phyloP scores from a whole-genome alignment of 2,888 invertebrate species.

The Calliopum simillimum region DNA sequence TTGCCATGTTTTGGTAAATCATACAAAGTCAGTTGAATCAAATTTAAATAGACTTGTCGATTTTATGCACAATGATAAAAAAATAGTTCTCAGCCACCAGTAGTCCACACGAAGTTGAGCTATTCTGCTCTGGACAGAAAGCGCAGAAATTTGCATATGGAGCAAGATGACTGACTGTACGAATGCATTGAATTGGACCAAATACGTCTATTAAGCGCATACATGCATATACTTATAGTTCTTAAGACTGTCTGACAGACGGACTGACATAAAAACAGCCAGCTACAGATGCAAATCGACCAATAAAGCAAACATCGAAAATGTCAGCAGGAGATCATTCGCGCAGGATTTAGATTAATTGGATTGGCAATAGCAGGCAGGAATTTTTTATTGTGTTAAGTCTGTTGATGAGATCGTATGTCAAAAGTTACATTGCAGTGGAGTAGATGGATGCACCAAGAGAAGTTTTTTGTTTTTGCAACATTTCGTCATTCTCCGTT shows the following conservation, averaged over 20 bases:
- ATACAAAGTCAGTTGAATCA: conserved; percentile 28
- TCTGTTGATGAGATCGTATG: conserved; percentile 18
- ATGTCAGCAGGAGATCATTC: conserved; percentile 12
- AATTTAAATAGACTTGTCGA: conserved; percentile 45
- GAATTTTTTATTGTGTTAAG: not conserved
- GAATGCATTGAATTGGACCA: conserved; percentile 3
- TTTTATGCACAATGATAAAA: conserved; percentile 29
- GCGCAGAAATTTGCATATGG: conserved; percentile 8
- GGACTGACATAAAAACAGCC: not conserved
- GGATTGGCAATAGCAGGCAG: conserved; percentile 16
- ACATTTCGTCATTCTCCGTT: no score
- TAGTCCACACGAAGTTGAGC: not conserved
- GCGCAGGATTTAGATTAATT: conserved; percentile 11
- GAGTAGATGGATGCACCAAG: no score
- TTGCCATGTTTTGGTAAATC: conserved; percentile 24
- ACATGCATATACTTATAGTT: not conserved
- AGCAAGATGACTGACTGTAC: not conserved
- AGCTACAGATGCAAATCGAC: conserved; percentile 8
- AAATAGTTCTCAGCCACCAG: not conserved
- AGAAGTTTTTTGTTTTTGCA: no score
- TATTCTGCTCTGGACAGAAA: not conserved
- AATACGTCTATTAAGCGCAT: not conserved
- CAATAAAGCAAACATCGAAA: conserved; percentile 1
- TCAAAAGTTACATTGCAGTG: not conserved
- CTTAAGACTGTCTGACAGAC: not conserved